Percentiles rank a stretch among this genome's conserved stretches.
Conservation (phyloP, 92 coral and sea anemone species). For the Paramuricea clavata region DNA sequence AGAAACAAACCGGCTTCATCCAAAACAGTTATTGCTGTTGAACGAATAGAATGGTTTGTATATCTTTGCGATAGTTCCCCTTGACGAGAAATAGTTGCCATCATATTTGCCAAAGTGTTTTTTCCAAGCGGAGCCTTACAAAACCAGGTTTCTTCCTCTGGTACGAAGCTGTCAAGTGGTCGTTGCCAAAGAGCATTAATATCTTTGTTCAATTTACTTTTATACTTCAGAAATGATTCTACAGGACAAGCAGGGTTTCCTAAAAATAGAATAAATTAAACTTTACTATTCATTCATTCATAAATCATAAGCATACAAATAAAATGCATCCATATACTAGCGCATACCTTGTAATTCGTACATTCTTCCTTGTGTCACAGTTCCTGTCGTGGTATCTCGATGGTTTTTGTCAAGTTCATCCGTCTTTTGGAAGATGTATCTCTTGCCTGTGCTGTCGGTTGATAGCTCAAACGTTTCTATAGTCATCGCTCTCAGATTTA, state of each 20-base stretch:
- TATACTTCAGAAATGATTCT: too few relatives aligned
- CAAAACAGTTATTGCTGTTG: slow-evolving; percentile 36
- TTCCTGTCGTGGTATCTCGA: slow-evolving; percentile 20
- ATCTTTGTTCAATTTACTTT: too few relatives aligned
- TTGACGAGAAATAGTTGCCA: not conserved
- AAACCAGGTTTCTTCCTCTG: not conserved
- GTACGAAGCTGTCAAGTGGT: not conserved
- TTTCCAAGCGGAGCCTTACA: too few relatives aligned
- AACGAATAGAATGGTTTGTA: slow-evolving; percentile 31
- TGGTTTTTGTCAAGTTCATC: slow-evolving; percentile 32
- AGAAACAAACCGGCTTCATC: slow-evolving; percentile 33
- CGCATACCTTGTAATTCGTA: slow-evolving; percentile 23
- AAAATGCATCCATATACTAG: not conserved
- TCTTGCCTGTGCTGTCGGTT: slow-evolving; percentile 22
- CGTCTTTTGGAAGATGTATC: slow-evolving; percentile 14
- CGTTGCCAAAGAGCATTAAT: too few relatives aligned
- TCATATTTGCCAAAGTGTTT: slow-evolving; percentile 24
- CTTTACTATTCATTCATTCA: not conserved
- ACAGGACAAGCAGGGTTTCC: too few relatives aligned
- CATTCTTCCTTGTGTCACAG: too few relatives aligned
- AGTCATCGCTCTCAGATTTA: slow-evolving; percentile 28
- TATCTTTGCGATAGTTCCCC: slow-evolving; percentile 16
- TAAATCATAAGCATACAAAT: not conserved
- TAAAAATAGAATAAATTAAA: not conserved
- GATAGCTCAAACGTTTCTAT: slow-evolving; percentile 18